Evolutionary conservation across 1,140 invertebrate genomes (phyloP), one percentile per base, ranked within the genome.

Genomic region (Drosophila santomea): DNA sequence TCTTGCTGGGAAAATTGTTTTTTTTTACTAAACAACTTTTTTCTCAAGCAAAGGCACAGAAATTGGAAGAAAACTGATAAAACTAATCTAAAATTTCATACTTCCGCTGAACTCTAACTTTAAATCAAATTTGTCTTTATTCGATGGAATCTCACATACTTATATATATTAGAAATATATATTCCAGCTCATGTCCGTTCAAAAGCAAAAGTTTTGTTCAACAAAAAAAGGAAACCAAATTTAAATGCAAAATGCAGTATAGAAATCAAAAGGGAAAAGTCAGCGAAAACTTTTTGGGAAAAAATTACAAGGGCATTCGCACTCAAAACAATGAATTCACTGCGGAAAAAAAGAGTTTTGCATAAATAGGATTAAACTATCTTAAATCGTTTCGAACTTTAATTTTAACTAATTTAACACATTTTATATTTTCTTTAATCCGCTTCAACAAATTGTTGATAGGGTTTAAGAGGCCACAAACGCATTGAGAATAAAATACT

Each of bases 121-220:
- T 32, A 48, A 57, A 25, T 54, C 3, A 48, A 59, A 48, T 59
- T 54, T 45, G 12, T 66, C 59, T 28, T 32, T 28, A 25, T 12
- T 11, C n/a, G 8, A 17, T 55, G 12, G 11, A 17, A 12, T 55
- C 38, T 36, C n/a, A 35, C 5, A 8, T 17, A 39, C 10, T 5
- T 28, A 20, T 28, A 20, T 28, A 63, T 47, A 32, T 17, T n/a
- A 28, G 25, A 45, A 56, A 77, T 61, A 68, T 66, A 41, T 44
- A 51, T 51, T 68, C 56, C 28, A 50, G 44, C 56, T 60, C 56
- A 15, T 54, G 35, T 59, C 71, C 73, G 44, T 28, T 51, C 68
- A 52, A 77, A 78, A 78, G 75, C 41, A 71, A 69, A 57, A 77
- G 64, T 71, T 71, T 62, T 4, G 10, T 41, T 36, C 14, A 20